These are phyloP conservation scores for Anser brachyrhynchus DNA, from an alignment of 2,113 vertebrate genomes.

Conservation along the genomic window DNA sequence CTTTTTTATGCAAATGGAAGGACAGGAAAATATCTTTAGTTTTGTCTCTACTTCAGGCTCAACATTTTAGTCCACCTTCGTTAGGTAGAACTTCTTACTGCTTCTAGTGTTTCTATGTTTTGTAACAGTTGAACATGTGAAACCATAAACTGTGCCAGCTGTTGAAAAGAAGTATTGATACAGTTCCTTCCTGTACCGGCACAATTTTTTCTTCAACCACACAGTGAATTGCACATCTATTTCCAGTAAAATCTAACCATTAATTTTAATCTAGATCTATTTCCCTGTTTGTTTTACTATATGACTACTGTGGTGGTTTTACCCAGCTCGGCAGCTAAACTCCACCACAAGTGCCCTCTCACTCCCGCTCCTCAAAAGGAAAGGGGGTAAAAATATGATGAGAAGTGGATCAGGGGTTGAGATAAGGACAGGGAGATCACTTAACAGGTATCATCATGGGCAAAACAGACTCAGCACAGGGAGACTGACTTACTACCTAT, in stretches of 20 bases:
- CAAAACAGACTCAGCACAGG: too few relatives aligned
- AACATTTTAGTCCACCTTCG: background rate
- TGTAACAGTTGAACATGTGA: background rate
- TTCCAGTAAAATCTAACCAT: background rate
- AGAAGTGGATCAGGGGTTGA: too few relatives aligned
- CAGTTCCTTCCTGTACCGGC: background rate
- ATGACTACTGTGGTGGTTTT: background rate
- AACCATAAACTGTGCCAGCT: background rate
- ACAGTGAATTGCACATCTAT: background rate
- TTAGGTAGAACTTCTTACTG: background rate
- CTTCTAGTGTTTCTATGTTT: background rate
- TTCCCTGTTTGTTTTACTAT: background rate
- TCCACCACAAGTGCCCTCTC: too few relatives aligned
- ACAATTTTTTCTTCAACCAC: background rate
- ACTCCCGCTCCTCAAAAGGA: too few relatives aligned
- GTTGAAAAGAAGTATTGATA: background rate
- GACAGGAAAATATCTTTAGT: background rate
- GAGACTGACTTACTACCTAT: too few relatives aligned
- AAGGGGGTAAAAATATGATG: too few relatives aligned
- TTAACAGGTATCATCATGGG: too few relatives aligned
- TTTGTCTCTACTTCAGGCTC: background rate
- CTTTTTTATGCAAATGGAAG: background rate
- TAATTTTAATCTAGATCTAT: background rate
- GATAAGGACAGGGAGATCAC: too few relatives aligned
- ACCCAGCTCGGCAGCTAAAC: too few relatives aligned